Percentiles rank a stretch among this genome's conserved stretches.
Conservation (phyloP, 2,113 vertebrate genomes). For the Bubalus kerabau region DNA sequence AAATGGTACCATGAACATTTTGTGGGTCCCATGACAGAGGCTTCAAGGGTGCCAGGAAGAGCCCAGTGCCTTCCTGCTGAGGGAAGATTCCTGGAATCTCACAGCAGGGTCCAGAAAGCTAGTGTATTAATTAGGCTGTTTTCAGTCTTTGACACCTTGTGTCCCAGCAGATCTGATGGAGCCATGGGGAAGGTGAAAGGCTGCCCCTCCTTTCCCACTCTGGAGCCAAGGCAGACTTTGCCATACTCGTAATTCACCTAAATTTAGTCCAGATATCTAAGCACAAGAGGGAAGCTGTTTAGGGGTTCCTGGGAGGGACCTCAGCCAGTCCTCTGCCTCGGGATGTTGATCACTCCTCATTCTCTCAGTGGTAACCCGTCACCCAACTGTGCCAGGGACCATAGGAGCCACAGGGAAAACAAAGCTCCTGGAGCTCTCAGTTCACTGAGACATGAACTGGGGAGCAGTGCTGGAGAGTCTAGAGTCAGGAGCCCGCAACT, state of each 20-base stretch:
- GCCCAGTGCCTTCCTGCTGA: background rate
- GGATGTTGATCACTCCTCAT: accelerated
- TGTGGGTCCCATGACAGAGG: background rate
- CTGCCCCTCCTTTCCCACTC: background rate
- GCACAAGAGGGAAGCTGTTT: background rate
- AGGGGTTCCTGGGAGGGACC: background rate
- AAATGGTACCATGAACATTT: background rate
- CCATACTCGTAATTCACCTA: background rate
- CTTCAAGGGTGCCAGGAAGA: background rate
- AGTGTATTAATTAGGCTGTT: background rate
- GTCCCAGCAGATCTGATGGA: background rate
- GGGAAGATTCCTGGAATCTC: background rate
- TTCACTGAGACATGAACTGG: background rate
- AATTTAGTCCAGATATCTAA: background rate
- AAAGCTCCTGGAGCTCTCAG: background rate
- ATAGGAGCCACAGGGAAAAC: background rate
- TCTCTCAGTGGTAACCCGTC: background rate
- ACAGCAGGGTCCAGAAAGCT: background rate
- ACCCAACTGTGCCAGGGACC: too few species aligned
- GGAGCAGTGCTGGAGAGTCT: background rate
- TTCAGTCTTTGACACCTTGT: background rate
- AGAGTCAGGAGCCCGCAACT: background rate
- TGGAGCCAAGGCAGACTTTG: background rate
- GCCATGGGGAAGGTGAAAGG: background rate
- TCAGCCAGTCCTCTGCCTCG: background rate